Base-by-base conservation (phyloP, 2,113 vertebrate species). In the Symphodus melops region DNA sequence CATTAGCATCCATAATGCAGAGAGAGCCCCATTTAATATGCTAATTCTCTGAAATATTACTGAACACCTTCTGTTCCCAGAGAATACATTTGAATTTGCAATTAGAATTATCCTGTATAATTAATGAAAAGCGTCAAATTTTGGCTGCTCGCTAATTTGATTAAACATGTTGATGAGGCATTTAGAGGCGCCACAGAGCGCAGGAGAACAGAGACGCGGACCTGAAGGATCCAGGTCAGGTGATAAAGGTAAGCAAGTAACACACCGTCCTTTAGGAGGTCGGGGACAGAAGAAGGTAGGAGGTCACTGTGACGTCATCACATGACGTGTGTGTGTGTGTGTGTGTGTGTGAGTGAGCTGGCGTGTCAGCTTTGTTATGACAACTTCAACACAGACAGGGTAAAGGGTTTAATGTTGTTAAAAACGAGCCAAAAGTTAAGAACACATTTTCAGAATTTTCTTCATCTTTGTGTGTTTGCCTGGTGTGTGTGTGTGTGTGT, bases 21-120 rank as follows among this genome's bases (percentile, higher is more conserved):
- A 68, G 90, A 92, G 89, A 94, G 93, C 95, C 95, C 96, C 96
- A 96, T 97, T 96, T 96, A 96, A 97, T 96, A 98, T 98, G 97
- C 95, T 96, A 98, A 98, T 97, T 94, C 93, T 93, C 93, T 95
- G 96, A 96, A 94, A 96, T 95, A 96, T 95, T 96, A 96, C 95
- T 93, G 96, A 96, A 96, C 97, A 96, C 96, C 97, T 97, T 97
- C 95, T 97, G 96, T 96, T 97, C 95, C 66, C 86, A 93, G 94
- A 90, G 97, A 96, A 97, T 96, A 95, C 94, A 98, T 98, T 97
- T 96, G 97, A 96, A 97, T 96, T 94, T 92, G 94, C 96, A 97
- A 98, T 98, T 97, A 96, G 96, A 96, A 95, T 96, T 95, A 96
- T 97, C 96, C 96, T 96, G 96, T 96, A 96, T 97, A 97, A 97